A percentile compares a stretch with the other conserved stretches of the same genome.
phyloP scores from a whole-genome alignment of 2,797 vertebrate genomes.

The Carduelis carduelis region DNA sequence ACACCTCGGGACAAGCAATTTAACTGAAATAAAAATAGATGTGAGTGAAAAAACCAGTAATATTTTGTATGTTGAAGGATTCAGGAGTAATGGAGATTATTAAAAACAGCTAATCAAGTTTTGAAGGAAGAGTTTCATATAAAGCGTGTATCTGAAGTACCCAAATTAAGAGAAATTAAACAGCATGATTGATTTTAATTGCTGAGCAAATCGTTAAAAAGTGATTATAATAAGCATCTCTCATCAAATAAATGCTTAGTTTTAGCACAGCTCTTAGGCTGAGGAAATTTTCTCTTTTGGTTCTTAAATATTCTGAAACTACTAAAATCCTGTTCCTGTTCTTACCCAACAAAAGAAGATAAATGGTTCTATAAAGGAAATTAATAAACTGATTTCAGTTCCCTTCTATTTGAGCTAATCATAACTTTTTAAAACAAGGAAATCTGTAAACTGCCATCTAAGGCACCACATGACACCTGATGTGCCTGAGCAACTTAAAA shows the following conservation, averaged over 20 bases:
- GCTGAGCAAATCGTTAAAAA: constrained; percentile 37
- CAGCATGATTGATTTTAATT: constrained; percentile 57
- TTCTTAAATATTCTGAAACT: not conserved
- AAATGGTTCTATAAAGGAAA: not conserved
- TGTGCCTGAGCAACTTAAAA: not conserved
- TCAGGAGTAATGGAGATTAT: not conserved
- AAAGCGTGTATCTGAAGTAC: not conserved
- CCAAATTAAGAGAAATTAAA: constrained; percentile 45
- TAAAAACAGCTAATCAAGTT: constrained; percentile 52
- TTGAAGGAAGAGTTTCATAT: constrained; percentile 6
- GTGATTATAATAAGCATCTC: constrained; percentile 41
- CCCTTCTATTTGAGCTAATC: not conserved
- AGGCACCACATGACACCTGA: not conserved
- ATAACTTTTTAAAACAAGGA: not conserved
- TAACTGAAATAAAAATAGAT: constrained; percentile 19
- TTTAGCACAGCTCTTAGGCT: not conserved
- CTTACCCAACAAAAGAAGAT: not conserved
- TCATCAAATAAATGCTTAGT: constrained; percentile 20
- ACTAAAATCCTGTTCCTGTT: not conserved
- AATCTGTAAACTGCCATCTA: not conserved
- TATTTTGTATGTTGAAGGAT: not conserved
- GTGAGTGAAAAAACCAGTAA: not conserved
- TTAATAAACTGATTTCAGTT: not conserved
- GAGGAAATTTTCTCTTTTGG: not conserved
- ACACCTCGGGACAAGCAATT: not conserved